Conservation (phyloP, 1,140 invertebrate species). For the Bombus huntii region DNA sequence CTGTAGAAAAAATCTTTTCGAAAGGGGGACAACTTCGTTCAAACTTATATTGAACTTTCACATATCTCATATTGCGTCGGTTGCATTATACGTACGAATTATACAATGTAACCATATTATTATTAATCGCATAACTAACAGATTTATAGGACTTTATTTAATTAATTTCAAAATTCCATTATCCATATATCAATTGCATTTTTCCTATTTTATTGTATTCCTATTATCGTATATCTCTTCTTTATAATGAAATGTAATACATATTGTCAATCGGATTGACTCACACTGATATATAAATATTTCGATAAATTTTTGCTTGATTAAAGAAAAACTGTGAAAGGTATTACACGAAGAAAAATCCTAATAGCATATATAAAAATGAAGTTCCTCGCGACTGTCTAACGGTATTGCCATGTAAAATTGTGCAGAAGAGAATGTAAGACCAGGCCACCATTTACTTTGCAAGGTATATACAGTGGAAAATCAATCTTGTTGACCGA, state of each 20-base stretch:
- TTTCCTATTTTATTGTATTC: not conserved
- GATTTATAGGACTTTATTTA: not conserved
- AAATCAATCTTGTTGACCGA: not conserved
- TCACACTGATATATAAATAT: not conserved
- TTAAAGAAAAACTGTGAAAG: not conserved
- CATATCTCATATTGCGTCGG: slow-evolving; percentile 1
- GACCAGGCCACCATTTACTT: not conserved
- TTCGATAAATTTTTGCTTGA: not conserved
- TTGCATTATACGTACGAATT: not conserved
- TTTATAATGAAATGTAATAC: not conserved
- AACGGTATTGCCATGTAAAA: not conserved
- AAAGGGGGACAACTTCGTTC: slow-evolving; percentile 22
- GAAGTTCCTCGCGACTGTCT: not conserved
- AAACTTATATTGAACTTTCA: slow-evolving; percentile 12
- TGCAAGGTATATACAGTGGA: not conserved
- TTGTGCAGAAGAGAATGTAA: not conserved
- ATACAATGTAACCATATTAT: not conserved
- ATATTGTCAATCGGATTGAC: not conserved
- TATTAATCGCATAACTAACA: not conserved
- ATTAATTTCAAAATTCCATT: not conserved
- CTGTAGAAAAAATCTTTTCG: not conserved
- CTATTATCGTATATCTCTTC: not conserved
- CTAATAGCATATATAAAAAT: not conserved
- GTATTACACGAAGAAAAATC: not conserved
- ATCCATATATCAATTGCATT: not conserved